These are phyloP conservation scores for Nomada hirtipes DNA, from an alignment of 2,888 invertebrate species.

Conservation along the genomic window DNA sequence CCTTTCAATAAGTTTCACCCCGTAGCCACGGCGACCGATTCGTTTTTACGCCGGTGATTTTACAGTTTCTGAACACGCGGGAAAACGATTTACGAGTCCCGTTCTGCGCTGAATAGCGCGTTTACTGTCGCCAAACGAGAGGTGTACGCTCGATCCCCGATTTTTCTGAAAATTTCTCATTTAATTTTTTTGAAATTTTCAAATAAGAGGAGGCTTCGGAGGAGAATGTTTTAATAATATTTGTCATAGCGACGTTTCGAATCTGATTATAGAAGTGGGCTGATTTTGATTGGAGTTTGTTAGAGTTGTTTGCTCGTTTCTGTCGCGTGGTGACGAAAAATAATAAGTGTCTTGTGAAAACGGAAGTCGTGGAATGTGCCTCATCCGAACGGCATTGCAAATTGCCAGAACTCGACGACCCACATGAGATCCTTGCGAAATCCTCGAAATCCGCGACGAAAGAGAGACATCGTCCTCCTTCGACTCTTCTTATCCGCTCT, in stretches of 20 bases:
- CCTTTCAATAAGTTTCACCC: conserved; percentile 56
- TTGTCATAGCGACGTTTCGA: too few relatives aligned
- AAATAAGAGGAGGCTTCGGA: too few relatives aligned
- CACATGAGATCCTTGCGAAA: conserved; percentile 25
- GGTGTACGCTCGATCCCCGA: neutral
- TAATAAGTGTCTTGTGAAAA: neutral
- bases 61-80: conserved; percentile 33
- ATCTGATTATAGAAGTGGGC: too few relatives aligned
- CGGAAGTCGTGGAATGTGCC: neutral
- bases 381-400: neutral
- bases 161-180: neutral
- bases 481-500: conserved; percentile 23
- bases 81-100: conserved; percentile 9
- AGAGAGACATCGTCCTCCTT: conserved; percentile 11
- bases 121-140: neutral
- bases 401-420: neutral
- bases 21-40: neutral
- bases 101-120: conserved; percentile 26
- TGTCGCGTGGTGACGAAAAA: too few relatives aligned
- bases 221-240: too few relatives aligned
- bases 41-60: conserved; percentile 48
- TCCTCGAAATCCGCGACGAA: conserved; percentile 9
- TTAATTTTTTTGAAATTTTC: neutral
- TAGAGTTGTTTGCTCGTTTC: too few relatives aligned
- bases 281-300: too few relatives aligned